Evolutionary conservation across 2,113 vertebrate genomes (phyloP), one percentile per base, ranked within the genome.

Genomic region (Prinia subflava): DNA sequence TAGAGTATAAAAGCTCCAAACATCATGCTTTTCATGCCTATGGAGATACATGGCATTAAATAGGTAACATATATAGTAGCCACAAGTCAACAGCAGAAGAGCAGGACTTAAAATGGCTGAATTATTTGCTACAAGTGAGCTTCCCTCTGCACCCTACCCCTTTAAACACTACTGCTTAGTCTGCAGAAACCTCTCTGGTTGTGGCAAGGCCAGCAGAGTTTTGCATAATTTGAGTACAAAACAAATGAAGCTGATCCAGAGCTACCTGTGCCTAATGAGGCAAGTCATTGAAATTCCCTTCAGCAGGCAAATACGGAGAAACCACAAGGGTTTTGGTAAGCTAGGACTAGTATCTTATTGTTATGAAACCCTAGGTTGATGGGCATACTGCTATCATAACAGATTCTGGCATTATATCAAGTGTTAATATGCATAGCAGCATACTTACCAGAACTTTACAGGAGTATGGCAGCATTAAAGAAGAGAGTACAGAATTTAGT

Each of bases 391-490:
- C 47, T 60, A 22, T 50, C 6, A 2, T 56, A 68, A 78, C 3
- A 62, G 20, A 23, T 53, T 85, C n/a, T 65, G 22, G 20, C 37
- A 59, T 46, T 65, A 13, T 35, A 77, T 39, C 8, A 78, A 57
- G 42, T 11, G 16, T 79, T 55, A 77, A 67, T 46, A 64, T 47
- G 53, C 24, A 53, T 25, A 55, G 50, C 71, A 80, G 71, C 35
- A 71, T 74, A 98, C 98, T 98, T 98, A 98, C 98, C 98, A 96
- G 95, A 94, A 68, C 63, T 90, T 85, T 85, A 97, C 68, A 97
- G 95, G 97, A 92, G 84, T 75, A 96, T 63, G 98, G 98, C 95
- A 98, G 98, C 98, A 95, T 98, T 96, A 98, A 97, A 94, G 94
- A 70, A 97, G 89, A 96, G 70, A 97, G 88, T 80, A 96, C 71